phyloP scores from a whole-genome alignment of 1,140 invertebrate species.

The Mercenaria mercenaria region DNA sequence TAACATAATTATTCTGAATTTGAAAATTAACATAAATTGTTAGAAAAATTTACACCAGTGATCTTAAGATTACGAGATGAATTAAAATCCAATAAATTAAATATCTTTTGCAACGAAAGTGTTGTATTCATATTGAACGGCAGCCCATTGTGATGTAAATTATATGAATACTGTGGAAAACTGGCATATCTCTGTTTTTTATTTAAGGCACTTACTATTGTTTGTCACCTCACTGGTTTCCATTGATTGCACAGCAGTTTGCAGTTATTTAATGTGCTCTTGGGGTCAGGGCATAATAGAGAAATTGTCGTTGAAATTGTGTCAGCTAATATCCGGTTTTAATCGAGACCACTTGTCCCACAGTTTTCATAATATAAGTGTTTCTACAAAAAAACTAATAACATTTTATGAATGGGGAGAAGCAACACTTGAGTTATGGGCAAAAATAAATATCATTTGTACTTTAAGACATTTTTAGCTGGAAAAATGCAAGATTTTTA shows the following conservation, averaged over 20 bases:
- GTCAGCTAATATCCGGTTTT: conserved; percentile 9
- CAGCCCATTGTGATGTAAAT: neutral
- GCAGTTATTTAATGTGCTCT: conserved; percentile 9
- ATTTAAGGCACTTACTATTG: no score
- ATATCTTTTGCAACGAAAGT: neutral
- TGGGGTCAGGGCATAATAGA: neutral
- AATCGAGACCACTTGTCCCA: neutral
- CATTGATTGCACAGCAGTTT: conserved; percentile 16
- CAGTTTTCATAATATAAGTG: neutral
- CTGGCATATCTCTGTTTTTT: neutral
- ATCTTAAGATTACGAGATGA: neutral
- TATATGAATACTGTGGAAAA: neutral
- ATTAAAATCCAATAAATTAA: conserved; percentile 22
- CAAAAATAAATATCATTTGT: no score
- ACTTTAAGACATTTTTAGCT: no score
- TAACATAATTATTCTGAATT: no score
- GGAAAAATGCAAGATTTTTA: no score
- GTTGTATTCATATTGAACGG: conserved; percentile 6
- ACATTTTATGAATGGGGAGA: no score
- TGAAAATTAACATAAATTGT: no score
- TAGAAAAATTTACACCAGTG: neutral
- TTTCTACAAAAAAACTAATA: no score
- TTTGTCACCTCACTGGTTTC: no score
- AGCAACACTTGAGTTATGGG: no score
- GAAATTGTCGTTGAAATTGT: neutral